Conservation (phyloP, 2,113 vertebrate genomes). For the Ciconia boyciana region DNA sequence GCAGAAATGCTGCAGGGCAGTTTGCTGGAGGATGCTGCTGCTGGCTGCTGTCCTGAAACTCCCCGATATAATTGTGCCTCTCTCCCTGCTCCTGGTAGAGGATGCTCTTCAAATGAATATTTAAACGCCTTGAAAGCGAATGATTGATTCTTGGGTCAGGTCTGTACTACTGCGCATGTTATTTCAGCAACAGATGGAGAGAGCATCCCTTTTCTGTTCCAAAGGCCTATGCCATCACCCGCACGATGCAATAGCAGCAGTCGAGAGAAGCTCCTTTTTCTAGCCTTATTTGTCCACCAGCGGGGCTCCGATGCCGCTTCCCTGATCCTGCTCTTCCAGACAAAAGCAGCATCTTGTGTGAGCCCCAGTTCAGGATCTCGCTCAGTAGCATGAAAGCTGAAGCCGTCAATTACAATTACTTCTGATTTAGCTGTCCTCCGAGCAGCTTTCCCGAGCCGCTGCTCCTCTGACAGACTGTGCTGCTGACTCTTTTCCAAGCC, state of each 20-base stretch:
- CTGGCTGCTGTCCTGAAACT: background rate
- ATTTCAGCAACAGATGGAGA: background rate
- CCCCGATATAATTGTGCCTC: background rate
- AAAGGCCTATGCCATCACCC: background rate
- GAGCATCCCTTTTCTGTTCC: background rate
- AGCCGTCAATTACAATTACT: background rate
- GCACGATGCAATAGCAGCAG: background rate
- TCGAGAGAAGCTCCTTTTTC: background rate
- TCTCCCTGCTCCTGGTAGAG: background rate
- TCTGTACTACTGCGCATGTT: rapidly evolving
- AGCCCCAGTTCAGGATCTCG: background rate
- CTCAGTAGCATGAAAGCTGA: background rate
- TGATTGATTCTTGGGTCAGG: rapidly evolving
- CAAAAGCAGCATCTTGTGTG: background rate
- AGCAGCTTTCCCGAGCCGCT: background rate
- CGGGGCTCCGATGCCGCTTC: background rate
- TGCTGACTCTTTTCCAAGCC: background rate
- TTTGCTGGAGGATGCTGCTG: background rate
- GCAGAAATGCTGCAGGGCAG: background rate
- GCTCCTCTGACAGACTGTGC: background rate
- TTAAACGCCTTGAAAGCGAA: background rate
- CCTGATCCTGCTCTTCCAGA: background rate
- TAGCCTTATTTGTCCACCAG: background rate
- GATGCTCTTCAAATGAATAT: background rate
- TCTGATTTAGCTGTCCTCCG: background rate